A percentile compares a stretch with the other conserved stretches of the same genome.
Conservation (phyloP, 2,888 invertebrate species). For the Galeruca laticollis region DNA sequence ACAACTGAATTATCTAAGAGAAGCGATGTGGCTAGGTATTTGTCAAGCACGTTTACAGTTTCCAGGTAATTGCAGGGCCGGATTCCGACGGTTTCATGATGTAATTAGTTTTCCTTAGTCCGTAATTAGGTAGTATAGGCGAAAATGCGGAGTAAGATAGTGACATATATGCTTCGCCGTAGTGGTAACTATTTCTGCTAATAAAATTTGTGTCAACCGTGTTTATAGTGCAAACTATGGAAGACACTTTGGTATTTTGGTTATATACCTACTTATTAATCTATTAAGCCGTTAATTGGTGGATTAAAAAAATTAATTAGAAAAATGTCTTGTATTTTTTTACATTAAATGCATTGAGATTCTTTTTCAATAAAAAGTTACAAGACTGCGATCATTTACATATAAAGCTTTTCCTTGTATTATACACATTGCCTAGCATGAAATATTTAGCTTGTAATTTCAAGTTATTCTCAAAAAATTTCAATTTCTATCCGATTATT, state of each 20-base stretch:
- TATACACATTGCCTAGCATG: too few species aligned
- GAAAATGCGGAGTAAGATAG: constrained; percentile 23
- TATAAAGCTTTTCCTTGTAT: too few species aligned
- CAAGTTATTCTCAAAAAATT: too few species aligned
- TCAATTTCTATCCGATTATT: too few species aligned
- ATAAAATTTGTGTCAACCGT: constrained; percentile 26
- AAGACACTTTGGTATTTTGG: constrained; percentile 10
- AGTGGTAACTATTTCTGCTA: constrained; percentile 13
- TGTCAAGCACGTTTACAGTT: constrained; percentile 36
- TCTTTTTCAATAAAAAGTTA: too few species aligned
- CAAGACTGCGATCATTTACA: too few species aligned
- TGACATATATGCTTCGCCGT: constrained; percentile 23
- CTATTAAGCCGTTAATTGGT: too few species aligned
- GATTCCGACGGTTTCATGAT: constrained; percentile 27
- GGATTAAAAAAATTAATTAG: too few species aligned
- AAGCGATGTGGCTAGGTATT: constrained; percentile 22
- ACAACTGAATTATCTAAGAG: constrained; percentile 24
- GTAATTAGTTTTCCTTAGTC: constrained; percentile 43
- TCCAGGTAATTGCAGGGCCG: constrained; percentile 39
- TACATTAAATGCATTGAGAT: too few species aligned
- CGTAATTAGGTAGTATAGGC: constrained; percentile 38
- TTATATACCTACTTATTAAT: constrained; percentile 17
- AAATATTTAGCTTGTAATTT: too few species aligned
- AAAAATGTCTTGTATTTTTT: too few species aligned
- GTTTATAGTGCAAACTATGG: constrained; percentile 28